Conservation (phyloP, 2,888 invertebrate species). For the Harmothoe impar region DNA sequence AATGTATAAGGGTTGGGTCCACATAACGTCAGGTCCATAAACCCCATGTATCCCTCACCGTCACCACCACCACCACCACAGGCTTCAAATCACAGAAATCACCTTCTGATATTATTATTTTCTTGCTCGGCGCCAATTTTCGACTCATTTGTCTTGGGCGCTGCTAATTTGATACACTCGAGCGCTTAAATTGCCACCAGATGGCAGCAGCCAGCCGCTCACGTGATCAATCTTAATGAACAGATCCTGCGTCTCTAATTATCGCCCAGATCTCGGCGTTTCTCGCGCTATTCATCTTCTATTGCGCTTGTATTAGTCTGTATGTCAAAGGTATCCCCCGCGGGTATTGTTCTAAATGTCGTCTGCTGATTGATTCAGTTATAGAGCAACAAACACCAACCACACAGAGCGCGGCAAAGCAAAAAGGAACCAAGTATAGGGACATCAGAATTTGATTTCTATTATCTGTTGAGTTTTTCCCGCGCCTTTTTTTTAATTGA, state of each 20-base stretch:
- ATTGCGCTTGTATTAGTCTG: conserved; percentile 10
- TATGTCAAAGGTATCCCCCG: conserved; percentile 29
- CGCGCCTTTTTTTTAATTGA: background rate
- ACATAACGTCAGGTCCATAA: too few relatives aligned
- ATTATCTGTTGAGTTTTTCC: conserved; percentile 9
- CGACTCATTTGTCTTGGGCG: conserved; percentile 49
- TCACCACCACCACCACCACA: background rate
- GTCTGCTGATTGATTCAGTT: conserved; percentile 16
- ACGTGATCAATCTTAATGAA: conserved; percentile 58
- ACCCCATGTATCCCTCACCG: too few relatives aligned
- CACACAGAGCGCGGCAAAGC: background rate
- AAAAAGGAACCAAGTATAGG: background rate
- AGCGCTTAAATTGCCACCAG: conserved; percentile 53
- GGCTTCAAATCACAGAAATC: conserved; percentile 56
- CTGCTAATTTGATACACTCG: conserved; percentile 58
- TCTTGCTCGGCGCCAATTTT: conserved; percentile 35
- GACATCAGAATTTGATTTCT: conserved; percentile 31
- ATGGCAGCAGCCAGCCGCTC: conserved; percentile 18
- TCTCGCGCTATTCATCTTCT: conserved; percentile 33
- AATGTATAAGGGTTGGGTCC: too few relatives aligned
- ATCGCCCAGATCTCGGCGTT: conserved; percentile 29
- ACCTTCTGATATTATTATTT: conserved; percentile 29
- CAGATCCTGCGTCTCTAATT: conserved; percentile 28
- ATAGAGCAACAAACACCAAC: conserved; percentile 7
- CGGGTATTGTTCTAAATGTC: background rate